phyloP scores from a whole-genome alignment of 2,888 invertebrate genomes.

The Tineola bisselliella region DNA sequence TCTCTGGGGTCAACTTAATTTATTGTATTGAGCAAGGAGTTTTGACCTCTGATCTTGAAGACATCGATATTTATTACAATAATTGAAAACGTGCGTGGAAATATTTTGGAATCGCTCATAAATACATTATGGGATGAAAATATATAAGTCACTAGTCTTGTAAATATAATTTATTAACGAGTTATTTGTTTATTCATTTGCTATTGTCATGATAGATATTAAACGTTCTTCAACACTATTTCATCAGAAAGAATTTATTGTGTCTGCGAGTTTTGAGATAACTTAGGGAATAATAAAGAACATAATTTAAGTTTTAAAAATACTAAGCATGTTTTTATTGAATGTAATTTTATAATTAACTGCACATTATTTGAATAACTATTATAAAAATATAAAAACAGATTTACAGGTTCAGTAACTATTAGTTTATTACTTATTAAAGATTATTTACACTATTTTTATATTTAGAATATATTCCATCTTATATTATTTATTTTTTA shows the following conservation, averaged over 20 bases:
- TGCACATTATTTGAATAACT: too few species aligned
- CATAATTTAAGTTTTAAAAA: background rate
- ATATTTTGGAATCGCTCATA: background rate
- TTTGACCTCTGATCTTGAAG: background rate
- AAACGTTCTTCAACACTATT: background rate
- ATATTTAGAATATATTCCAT: too few species aligned
- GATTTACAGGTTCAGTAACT: too few species aligned
- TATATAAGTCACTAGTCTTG: background rate
- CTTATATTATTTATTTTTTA: too few species aligned
- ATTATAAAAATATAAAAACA: too few species aligned
- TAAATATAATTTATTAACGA: background rate
- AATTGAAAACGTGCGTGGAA: slow-evolving; percentile 3
- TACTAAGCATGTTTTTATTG: too few species aligned
- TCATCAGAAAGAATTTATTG: background rate
- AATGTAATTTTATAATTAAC: too few species aligned
- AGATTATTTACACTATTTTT: too few species aligned
- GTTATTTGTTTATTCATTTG: background rate
- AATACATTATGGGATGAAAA: background rate
- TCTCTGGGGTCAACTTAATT: slow-evolving; percentile 36
- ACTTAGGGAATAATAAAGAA: background rate
- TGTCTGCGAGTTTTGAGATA: background rate
- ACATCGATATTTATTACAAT: slow-evolving; percentile 9
- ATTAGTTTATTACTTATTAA: too few species aligned
- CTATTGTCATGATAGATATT: background rate
- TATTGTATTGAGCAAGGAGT: slow-evolving; percentile 22